Conservation (phyloP, 2,113 vertebrate species). For the Hippocampus comes region DNA sequence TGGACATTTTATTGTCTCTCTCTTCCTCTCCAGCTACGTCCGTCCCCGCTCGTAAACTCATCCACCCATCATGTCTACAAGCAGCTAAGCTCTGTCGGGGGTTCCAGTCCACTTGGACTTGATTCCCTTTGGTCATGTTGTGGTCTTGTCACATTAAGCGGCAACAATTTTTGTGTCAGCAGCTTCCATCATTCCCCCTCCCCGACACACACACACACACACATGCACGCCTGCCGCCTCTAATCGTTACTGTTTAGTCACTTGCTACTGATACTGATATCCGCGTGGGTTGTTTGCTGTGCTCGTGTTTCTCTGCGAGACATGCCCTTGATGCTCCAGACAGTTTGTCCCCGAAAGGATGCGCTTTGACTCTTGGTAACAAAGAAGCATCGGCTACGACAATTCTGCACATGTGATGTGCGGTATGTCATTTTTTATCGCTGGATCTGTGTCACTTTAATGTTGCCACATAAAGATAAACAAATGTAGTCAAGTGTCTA, state of each 20-base stretch:
- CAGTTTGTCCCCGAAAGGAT: conserved; percentile 15
- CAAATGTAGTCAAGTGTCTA: background rate
- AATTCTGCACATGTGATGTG: background rate
- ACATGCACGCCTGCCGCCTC: background rate
- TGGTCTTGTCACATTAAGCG: conserved; percentile 26
- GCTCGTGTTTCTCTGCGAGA: conserved; percentile 4
- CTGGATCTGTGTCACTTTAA: background rate
- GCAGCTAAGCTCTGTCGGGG: conserved; percentile 3
- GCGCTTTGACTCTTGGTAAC: background rate
- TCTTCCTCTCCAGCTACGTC: background rate
- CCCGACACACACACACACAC: conserved; percentile 5
- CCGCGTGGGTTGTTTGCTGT: conserved; percentile 14
- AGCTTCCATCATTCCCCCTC: conserved; percentile 12
- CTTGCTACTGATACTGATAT: conserved; percentile 14
- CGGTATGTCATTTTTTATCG: background rate
- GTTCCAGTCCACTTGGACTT: conserved; percentile 18
- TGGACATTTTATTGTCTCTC: background rate
- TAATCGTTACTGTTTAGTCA: conserved; percentile 6
- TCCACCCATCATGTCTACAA: conserved; percentile 4
- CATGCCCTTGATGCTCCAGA: conserved; percentile 28
- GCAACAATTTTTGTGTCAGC: conserved; percentile 10
- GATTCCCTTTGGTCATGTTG: conserved; percentile 29
- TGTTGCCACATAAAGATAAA: background rate
- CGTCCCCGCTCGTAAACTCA: background rate
- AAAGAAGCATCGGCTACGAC: background rate